Evolutionary conservation across 2,888 invertebrate species (phyloP).

Genomic region (Litoditis marina): DNA sequence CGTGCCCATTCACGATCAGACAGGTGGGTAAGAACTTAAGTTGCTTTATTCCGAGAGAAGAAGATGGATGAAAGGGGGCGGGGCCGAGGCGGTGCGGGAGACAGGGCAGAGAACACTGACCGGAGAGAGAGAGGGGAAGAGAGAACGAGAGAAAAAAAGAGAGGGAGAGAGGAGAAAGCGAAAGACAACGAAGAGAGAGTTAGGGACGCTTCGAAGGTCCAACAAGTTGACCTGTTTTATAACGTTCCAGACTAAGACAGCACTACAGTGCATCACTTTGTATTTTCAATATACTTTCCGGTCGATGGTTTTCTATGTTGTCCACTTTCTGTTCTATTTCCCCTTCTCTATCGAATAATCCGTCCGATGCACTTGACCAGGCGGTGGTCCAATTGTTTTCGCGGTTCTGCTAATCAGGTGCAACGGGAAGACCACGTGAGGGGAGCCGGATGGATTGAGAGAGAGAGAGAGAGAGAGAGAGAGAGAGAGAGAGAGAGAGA

Average conservation of each 20-base stretch:
- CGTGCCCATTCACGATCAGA: not conserved
- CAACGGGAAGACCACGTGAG: not conserved
- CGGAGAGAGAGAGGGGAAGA: slow-evolving; percentile 6
- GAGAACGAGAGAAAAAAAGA: slow-evolving; percentile 7
- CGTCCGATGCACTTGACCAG: too few species aligned
- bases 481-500: not conserved
- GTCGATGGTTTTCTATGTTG: too few species aligned
- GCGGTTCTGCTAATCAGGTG: not conserved
- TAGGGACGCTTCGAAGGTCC: not conserved
- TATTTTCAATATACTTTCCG: too few species aligned
- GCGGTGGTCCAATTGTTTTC: not conserved
- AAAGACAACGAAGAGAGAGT: not conserved
- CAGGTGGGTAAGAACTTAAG: not conserved
- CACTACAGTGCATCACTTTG: too few species aligned
- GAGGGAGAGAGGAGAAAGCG: slow-evolving; percentile 3
- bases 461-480: not conserved
- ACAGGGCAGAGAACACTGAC: not conserved
- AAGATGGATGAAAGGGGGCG: not conserved
- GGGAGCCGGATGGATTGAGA: not conserved
- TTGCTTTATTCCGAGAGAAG: not conserved
- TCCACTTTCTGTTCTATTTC: not conserved
- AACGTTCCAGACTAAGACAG: too few species aligned
- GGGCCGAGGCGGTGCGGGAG: not conserved
- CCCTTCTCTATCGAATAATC: too few species aligned
- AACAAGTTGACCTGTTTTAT: too few species aligned